Conservation (phyloP, 2,888 invertebrate genomes). For the Andrena fulva region DNA sequence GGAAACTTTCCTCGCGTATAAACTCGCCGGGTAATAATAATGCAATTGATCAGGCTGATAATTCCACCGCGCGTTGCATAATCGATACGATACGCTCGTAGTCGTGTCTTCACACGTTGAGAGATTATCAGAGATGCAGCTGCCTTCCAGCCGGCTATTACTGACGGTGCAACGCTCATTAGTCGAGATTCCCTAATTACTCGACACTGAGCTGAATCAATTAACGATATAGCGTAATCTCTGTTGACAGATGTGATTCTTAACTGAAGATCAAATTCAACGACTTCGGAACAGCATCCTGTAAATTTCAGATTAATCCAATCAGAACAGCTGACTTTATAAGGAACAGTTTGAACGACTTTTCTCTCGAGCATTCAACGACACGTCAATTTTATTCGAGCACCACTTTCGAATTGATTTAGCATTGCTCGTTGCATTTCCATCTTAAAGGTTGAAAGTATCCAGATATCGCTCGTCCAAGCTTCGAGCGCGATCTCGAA, state of each 20-base stretch:
- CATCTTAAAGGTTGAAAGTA: neutral
- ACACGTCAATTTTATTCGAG: slow-evolving; percentile 20
- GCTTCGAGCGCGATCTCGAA: neutral
- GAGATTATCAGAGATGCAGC: slow-evolving; percentile 48
- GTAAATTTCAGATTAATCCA: neutral
- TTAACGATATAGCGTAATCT: slow-evolving; percentile 18
- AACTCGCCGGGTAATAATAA: slow-evolving; percentile 22
- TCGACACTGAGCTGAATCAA: slow-evolving; percentile 9
- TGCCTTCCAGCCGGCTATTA: slow-evolving; percentile 35
- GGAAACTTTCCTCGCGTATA: slow-evolving; percentile 4
- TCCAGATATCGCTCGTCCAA: neutral
- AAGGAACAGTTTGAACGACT: neutral
- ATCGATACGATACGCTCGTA: slow-evolving; percentile 33
- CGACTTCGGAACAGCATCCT: too few species aligned
- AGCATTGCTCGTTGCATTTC: slow-evolving; percentile 5
- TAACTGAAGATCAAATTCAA: neutral
- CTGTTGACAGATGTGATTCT: too few species aligned
- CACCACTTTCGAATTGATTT: neutral
- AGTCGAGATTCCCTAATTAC: slow-evolving; percentile 28
- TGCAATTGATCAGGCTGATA: slow-evolving; percentile 19
- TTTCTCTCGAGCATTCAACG: slow-evolving; percentile 3
- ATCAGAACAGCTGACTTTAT: neutral
- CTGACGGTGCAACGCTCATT: slow-evolving; percentile 30
- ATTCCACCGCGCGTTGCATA: slow-evolving; percentile 23
- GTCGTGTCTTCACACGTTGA: slow-evolving; percentile 35